Conservation (phyloP, 2,113 vertebrate species). For the Rhinopomastus cyanomelas region DNA sequence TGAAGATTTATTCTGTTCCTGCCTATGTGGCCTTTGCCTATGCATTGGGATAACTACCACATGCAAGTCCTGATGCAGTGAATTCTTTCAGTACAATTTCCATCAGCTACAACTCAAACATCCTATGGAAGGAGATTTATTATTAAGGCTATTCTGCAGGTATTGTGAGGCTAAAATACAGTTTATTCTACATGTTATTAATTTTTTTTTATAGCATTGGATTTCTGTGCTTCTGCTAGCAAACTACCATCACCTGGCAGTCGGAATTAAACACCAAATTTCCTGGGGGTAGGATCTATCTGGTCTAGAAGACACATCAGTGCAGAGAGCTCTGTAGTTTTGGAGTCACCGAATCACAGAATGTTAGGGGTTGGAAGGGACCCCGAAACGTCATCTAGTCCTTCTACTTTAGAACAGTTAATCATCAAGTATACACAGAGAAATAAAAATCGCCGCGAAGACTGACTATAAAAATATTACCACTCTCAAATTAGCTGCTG, state of each 20-base stretch:
- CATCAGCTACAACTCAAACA: neutral
- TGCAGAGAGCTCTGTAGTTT: neutral
- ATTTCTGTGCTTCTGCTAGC: neutral
- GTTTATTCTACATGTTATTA: neutral
- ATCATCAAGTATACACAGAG: neutral
- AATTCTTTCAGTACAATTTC: neutral
- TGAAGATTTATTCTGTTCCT: neutral
- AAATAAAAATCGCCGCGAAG: neutral
- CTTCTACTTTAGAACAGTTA: neutral
- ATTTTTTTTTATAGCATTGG: neutral
- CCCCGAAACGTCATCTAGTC: neutral
- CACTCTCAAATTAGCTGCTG: neutral
- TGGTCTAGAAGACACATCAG: neutral
- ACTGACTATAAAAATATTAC: neutral
- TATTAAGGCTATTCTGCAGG: neutral
- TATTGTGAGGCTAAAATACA: neutral
- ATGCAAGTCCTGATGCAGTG: rapidly evolving
- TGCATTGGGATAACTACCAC: neutral
- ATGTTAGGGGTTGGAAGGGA: too few relatives aligned
- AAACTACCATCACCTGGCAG: neutral
- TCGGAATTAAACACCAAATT: neutral
- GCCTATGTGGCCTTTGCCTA: neutral
- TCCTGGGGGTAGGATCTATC: neutral
- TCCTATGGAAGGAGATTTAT: neutral
- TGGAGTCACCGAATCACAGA: neutral